phyloP scores from a whole-genome alignment of 2,797 vertebrate genomes.

The Tinamus major region DNA sequence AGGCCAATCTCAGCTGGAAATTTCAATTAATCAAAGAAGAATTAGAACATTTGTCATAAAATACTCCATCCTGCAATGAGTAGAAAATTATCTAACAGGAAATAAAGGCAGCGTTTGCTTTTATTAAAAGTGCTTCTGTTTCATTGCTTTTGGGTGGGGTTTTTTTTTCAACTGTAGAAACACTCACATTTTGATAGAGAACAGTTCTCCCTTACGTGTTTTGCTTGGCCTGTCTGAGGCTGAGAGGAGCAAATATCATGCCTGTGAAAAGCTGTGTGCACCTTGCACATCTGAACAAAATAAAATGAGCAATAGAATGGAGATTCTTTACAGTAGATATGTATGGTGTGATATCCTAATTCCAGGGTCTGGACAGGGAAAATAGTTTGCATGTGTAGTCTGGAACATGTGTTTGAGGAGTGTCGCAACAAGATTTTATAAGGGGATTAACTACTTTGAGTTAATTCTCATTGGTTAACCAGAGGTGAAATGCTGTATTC shows the following conservation, averaged over 20 bases:
- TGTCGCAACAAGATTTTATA: neutral
- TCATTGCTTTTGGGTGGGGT: neutral
- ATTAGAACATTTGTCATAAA: slow-evolving; percentile 40
- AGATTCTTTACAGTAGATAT: neutral
- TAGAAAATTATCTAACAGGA: neutral
- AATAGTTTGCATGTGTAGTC: neutral
- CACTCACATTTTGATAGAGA: neutral
- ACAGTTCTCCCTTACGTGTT: neutral
- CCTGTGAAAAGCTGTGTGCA: neutral
- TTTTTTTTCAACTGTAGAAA: neutral
- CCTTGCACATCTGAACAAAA: neutral
- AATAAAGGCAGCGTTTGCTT: slow-evolving; percentile 33
- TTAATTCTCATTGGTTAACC: neutral
- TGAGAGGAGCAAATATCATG: neutral
- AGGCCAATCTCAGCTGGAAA: slow-evolving; percentile 26
- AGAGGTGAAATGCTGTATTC: neutral
- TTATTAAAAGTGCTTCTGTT: slow-evolving; percentile 43
- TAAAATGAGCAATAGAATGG: neutral
- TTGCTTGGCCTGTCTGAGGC: neutral
- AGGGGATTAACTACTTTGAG: neutral
- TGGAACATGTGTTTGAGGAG: neutral
- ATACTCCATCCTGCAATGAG: slow-evolving; percentile 14
- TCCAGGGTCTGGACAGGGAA: neutral
- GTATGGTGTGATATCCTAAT: accelerated
- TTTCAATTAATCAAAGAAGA: slow-evolving; percentile 49